Percentiles rank a stretch among this genome's conserved stretches.
Conservation (phyloP, 2,797 vertebrate species). For the Protonibea diacanthus region DNA sequence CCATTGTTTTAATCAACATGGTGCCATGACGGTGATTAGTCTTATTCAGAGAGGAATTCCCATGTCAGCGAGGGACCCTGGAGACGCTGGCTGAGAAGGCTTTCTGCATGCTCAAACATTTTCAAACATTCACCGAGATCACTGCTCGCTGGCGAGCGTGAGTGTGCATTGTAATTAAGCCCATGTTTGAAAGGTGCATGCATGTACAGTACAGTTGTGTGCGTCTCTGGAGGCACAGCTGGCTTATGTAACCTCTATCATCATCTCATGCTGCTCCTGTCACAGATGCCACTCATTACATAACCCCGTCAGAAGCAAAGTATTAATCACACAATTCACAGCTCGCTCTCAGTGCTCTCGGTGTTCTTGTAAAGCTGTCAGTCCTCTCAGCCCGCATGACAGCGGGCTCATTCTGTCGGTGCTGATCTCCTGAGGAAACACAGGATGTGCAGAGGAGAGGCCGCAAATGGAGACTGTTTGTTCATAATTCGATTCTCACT, state of each 20-base stretch:
- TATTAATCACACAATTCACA: constrained; percentile 69
- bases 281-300: constrained; percentile 69
- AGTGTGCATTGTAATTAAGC: constrained; percentile 22
- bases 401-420: constrained; percentile 44
- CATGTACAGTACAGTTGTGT: constrained; percentile 15
- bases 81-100: constrained; percentile 47
- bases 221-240: constrained; percentile 46
- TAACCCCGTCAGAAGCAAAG: constrained; percentile 55
- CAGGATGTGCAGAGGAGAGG: constrained; percentile 38
- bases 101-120: constrained; percentile 38
- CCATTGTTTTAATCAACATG: constrained; percentile 77
- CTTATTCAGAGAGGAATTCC: constrained; percentile 76
- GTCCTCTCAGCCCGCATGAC: constrained; percentile 43
- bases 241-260: constrained; percentile 64
- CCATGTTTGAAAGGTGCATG: constrained; percentile 30
- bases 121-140: constrained; percentile 35
- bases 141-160: constrained; percentile 24
- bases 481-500: constrained; percentile 58
- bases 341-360: constrained; percentile 38
- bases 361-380: constrained; percentile 66
- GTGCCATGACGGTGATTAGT: constrained; percentile 71
- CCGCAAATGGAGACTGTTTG: constrained; percentile 26
- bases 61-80: constrained; percentile 52
- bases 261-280: constrained; percentile 61
- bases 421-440: constrained; percentile 56